Conservation (phyloP, 2,888 invertebrate species). For the Anoncus sp. region DNA sequence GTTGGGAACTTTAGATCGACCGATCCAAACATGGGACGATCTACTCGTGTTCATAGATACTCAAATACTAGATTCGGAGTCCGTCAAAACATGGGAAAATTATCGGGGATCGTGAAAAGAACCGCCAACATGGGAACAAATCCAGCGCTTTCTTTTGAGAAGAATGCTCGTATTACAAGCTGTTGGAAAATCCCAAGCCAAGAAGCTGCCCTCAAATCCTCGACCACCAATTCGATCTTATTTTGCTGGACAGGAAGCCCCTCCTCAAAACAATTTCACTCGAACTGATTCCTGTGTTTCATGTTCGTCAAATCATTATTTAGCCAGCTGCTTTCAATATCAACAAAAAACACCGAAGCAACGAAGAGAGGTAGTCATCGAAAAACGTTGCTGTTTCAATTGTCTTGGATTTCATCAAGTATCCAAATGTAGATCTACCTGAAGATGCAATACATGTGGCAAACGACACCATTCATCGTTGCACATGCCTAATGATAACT, state of each 20-base stretch:
- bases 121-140: conserved; percentile 35
- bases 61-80: conserved; percentile 27
- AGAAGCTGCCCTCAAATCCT: not conserved
- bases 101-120: no score
- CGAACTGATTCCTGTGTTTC: not conserved
- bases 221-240: not conserved
- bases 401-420: conserved; percentile 12
- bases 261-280: not conserved
- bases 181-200: conserved; percentile 20
- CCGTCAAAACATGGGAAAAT: no score
- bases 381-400: conserved; percentile 8
- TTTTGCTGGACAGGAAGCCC: not conserved
- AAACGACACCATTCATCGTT: conserved; percentile 12
- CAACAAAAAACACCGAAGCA: not conserved
- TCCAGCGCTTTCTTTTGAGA: conserved; percentile 26
- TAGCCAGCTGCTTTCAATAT: not conserved
- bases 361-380: not conserved
- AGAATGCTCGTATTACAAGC: conserved; percentile 24
- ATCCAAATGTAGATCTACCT: not conserved
- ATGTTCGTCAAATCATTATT: no score
- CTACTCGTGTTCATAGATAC: conserved; percentile 21
- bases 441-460: conserved; percentile 5
- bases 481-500: no score
- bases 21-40: conserved; percentile 28
- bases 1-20: conserved; percentile 26